Evolutionary conservation across 2,797 vertebrate species (phyloP), one percentile per base, ranked within the genome.

Genomic region (Acrocephalus scirpaceus): DNA sequence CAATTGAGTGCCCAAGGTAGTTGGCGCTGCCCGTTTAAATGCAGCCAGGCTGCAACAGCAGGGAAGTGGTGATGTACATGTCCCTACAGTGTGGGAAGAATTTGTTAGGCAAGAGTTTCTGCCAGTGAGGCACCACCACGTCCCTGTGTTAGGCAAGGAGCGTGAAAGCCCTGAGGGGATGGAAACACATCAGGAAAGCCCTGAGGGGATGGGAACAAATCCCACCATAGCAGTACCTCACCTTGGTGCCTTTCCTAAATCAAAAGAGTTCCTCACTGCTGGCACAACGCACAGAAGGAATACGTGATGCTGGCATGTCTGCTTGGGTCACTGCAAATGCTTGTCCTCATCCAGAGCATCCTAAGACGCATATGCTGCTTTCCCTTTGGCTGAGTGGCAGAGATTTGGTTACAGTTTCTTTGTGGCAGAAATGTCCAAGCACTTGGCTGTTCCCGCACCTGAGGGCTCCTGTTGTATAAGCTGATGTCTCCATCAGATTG

Each of bases 351-450:
- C 18, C 56, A 36, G 21, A 0, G 44, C 58, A 18, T 23, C 17
- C 1, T 7, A 15, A 60, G 15, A 34, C 16, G 15, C 13, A 4
- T 1, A 5, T 2, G 8, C 21, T 16, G 64, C 61, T 45, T 36
- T 51, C 54, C 26, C 36, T 48, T 56, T 27, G 62, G 32, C 48
- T 30, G 23, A 0, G n/a, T 1, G 58, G 29, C 67, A 47, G 66
- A 57, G 36, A n/a, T 76, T 40, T 32, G 64, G 47, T 66, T 56
- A 7, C 3, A 9, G 17, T 51, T 80, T 61, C 45, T 73, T 30
- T 72, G 58, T 34, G 73, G 40, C 0, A 58, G 47, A 48, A 84
- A 48, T 13, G 22, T 14, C 54, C 67, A 17, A 36, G 53, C 8
- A 1, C 38, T 60, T n/a, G 7, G 62, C 83, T 83, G 0, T 47